Evolutionary conservation across 1,140 invertebrate species (phyloP).

Genomic region (Hirudo medicinalis): DNA sequence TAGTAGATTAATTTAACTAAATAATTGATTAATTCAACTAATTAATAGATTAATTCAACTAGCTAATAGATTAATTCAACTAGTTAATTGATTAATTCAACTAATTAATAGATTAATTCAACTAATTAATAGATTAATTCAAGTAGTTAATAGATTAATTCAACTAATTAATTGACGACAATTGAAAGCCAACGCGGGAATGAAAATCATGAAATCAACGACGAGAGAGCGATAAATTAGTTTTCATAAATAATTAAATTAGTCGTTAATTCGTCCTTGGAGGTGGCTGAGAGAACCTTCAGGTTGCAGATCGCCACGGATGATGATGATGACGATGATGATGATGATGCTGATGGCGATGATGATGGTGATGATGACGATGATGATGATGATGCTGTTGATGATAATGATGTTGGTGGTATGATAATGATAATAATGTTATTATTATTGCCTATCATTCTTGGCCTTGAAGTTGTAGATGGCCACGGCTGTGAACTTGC

Average conservation of each 20-base stretch:
- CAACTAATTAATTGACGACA: too few species aligned
- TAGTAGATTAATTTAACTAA: too few species aligned
- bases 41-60: too few species aligned
- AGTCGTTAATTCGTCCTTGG: neutral
- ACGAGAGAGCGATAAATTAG: neutral
- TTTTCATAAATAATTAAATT: too few species aligned
- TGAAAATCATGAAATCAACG: neutral
- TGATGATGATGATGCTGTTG: neutral
- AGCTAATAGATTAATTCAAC: too few species aligned
- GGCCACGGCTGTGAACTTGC: neutral
- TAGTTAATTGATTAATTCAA: too few species aligned
- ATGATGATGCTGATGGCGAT: constrained; percentile 18
- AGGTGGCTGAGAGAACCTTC: neutral
- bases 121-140: too few species aligned
- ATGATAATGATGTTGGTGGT: neutral
- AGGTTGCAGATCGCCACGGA: neutral
- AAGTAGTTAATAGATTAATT: too few species aligned
- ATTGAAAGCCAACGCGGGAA: too few species aligned
- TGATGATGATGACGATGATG: constrained; percentile 17
- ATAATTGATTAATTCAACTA: too few species aligned
- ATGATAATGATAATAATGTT: too few species aligned
- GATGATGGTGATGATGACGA: constrained; percentile 15
- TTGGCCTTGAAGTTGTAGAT: constrained; percentile 2
- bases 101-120: too few species aligned
- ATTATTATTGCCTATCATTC: neutral